Conservation (phyloP, 2,888 invertebrate species). For the Lagria hirta region DNA sequence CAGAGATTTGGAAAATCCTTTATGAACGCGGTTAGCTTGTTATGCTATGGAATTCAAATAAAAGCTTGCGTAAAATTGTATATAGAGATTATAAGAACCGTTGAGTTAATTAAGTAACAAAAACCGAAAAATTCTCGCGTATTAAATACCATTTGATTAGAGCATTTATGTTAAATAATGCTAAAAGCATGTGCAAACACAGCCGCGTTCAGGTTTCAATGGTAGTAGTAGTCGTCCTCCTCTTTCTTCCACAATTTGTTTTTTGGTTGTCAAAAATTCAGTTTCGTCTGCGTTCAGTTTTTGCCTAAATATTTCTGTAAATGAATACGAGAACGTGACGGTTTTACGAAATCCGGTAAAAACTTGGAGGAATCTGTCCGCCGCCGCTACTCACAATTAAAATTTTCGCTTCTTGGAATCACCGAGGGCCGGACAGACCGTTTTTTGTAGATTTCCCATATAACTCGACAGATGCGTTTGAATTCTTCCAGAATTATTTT, state of each 20-base stretch:
- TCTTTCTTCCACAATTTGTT: conserved; percentile 17
- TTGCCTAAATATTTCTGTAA: conserved; percentile 49
- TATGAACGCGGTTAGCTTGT: too few species aligned
- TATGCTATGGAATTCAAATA: too few species aligned
- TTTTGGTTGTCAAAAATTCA: conserved; percentile 43
- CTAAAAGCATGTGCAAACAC: conserved; percentile 28
- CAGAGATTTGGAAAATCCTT: too few species aligned
- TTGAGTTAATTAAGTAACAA: not conserved
- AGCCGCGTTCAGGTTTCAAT: conserved; percentile 5
- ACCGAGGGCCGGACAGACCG: conserved; percentile 19
- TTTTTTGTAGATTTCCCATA: conserved; percentile 11
- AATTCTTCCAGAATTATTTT: too few species aligned
- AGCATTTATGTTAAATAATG: conserved; percentile 22
- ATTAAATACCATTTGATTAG: conserved; percentile 22
- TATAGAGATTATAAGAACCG: not conserved
- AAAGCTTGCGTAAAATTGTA: too few species aligned
- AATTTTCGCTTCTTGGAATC: conserved; percentile 44
- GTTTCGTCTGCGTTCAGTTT: conserved; percentile 43
- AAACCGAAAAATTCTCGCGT: conserved; percentile 1
- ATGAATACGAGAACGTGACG: conserved; percentile 37
- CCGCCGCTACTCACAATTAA: conserved; percentile 40
- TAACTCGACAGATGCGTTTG: too few species aligned
- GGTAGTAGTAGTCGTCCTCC: too few species aligned
- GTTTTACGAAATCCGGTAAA: conserved; percentile 28
- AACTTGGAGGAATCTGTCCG: conserved; percentile 29